A percentile compares a stretch with the other conserved stretches of the same genome.
Conservation (phyloP, 2,113 vertebrate genomes). For the Morphnarchus princeps region DNA sequence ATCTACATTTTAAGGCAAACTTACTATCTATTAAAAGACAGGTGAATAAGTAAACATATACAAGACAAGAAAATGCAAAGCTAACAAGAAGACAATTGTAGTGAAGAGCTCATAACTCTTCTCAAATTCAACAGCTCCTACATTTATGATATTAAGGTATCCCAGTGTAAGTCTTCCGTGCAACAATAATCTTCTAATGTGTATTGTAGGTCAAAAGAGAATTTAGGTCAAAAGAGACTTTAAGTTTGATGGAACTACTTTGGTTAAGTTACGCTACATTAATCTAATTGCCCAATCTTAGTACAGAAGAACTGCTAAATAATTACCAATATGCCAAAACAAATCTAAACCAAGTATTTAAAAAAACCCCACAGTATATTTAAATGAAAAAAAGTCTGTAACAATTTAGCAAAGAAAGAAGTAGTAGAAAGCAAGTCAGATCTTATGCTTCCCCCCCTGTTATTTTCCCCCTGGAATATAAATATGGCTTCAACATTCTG, state of each 20-base stretch:
- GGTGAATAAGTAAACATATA: background rate
- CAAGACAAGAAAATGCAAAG: background rate
- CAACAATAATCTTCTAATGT: background rate
- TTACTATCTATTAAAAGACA: background rate
- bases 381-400: background rate
- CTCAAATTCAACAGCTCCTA: background rate
- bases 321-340: background rate
- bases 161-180: background rate
- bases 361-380: background rate
- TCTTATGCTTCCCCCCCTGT: fast-evolving
- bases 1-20: background rate
- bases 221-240: background rate
- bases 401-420: background rate
- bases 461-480: background rate
- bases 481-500: background rate
- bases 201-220: background rate
- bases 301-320: background rate
- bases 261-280: background rate
- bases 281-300: background rate
- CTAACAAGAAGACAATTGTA: background rate
- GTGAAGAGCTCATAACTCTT: background rate
- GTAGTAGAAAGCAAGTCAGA: background rate
- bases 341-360: background rate
- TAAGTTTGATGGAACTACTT: background rate
- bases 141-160: background rate